Conservation (phyloP, 2,797 vertebrate species). For the Cirrhinus mrigala region DNA sequence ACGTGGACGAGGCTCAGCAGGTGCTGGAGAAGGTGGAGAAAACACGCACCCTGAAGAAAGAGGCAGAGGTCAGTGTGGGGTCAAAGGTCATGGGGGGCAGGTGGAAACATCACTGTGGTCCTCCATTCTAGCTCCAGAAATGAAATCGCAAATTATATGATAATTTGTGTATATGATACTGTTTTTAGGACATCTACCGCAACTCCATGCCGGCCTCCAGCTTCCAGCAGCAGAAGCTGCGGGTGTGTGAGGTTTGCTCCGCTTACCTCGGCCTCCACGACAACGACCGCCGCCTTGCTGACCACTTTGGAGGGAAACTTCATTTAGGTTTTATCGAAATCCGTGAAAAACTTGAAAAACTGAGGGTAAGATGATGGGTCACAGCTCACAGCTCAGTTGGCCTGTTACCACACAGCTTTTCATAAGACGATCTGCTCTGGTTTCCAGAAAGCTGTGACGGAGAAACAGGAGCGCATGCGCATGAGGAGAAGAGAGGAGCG, state of each 20-base stretch:
- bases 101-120: neutral
- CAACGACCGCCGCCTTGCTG: constrained; percentile 94
- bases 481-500: constrained; percentile 90
- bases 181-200: constrained; percentile 90
- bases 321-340: constrained; percentile 99
- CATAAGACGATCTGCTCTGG: neutral
- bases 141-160: neutral
- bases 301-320: constrained; percentile 98
- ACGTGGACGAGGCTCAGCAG: constrained; percentile 96
- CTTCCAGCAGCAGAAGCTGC: constrained; percentile 97
- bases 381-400: neutral
- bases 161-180: neutral
- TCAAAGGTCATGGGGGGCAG: neutral
- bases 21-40: constrained; percentile 97
- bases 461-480: constrained; percentile 95
- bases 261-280: constrained; percentile 98
- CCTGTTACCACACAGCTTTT: neutral
- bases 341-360: constrained; percentile 95
- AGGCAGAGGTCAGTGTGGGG: constrained; percentile 87
- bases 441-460: constrained; percentile 90
- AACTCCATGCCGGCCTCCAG: constrained; percentile 99
- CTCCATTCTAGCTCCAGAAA: neutral
- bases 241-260: constrained; percentile 97
- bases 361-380: constrained; percentile 80
- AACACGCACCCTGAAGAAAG: constrained; percentile 91